Conservation (phyloP, 1,140 invertebrate species). For the Sogatella furcifera region DNA sequence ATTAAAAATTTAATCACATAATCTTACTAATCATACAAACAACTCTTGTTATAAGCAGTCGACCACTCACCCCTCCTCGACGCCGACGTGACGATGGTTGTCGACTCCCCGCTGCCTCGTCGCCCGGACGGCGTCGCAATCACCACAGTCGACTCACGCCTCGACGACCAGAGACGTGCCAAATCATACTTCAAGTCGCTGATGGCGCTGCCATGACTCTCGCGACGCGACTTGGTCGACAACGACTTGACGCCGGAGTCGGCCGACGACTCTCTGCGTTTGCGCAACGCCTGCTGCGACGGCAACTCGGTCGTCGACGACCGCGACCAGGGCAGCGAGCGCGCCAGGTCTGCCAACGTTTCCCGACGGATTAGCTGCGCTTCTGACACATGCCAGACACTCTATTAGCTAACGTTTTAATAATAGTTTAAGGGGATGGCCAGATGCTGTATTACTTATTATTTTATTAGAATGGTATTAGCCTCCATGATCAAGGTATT, state of each 20-base stretch:
- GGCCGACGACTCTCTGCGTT: conserved; percentile 67
- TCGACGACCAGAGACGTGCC: conserved; percentile 49
- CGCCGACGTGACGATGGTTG: not conserved
- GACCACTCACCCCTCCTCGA: not conserved
- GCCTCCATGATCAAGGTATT: too few relatives aligned
- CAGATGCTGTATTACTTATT: too few relatives aligned
- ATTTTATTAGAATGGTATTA: too few relatives aligned
- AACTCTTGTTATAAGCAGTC: too few relatives aligned
- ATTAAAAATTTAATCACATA: too few relatives aligned
- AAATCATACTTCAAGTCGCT: conserved; percentile 60
- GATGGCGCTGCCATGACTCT: conserved; percentile 48
- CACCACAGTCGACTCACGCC: conserved; percentile 31
- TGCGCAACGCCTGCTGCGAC: conserved; percentile 36
- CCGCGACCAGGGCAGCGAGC: conserved; percentile 57
- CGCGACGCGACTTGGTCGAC: conserved; percentile 52
- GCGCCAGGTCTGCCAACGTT: conserved; percentile 69
- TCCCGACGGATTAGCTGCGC: conserved; percentile 67
- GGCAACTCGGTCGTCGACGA: conserved; percentile 32
- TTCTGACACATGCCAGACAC: conserved; percentile 9
- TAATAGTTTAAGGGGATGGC: too few relatives aligned
- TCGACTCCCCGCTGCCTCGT: conserved; percentile 49
- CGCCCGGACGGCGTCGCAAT: conserved; percentile 27
- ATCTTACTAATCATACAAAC: too few relatives aligned
- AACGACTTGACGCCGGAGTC: conserved; percentile 71
- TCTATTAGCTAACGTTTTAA: conserved; percentile 16